Base-by-base conservation (phyloP, 2,113 vertebrate genomes). In the Chiloscyllium plagiosum region DNA sequence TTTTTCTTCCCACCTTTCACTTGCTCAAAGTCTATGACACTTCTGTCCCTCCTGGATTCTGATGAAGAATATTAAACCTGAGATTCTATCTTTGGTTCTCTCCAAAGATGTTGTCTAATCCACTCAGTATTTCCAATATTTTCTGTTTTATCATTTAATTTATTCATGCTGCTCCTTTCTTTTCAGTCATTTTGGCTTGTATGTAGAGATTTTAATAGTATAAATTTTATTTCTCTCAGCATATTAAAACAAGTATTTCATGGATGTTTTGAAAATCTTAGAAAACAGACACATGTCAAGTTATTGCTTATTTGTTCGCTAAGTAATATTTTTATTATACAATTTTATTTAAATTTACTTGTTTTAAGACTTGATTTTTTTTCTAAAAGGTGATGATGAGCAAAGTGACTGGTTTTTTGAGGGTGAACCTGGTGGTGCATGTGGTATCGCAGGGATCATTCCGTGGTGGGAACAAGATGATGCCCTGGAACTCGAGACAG, bases 381-480 rank as follows among this genome's bases (percentile, higher is more conserved):
- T 96, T 94, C 89, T 89, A 96, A 76, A 97, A 99, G 99, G 98
- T 76, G 99, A 99, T 6, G 99, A 99, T 96, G 99, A 99, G 96
- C 99, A 99, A 97, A 99, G 99, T 20, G 99, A 99, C 97, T 99
- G 99, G 99, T 99, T 99, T 97, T 99, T 98, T 4, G 99, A 99
- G 93, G 99, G 98, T 0, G 99, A 99, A 93, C 97, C 98, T 0
- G 98, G 98, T 0, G 99, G 99, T 86, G 99, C 99, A 0, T 99
- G 99, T 95, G 99, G 99, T 72, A 98, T 99, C 90, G 98, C 99
- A 0, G 99, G 98, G 0, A 98, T 99, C 89, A 96, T 99, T 96
- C 99, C 99, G 0, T 99, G 99, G 99, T 99, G 99, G 99, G 99
- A 99, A 86, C 98, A 98, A 96, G 99, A 99, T 94, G 98, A 98